Evolutionary conservation across 2,888 invertebrate species (phyloP), one percentile per base, ranked within the genome.

Genomic region (Podabrus alpinus): DNA sequence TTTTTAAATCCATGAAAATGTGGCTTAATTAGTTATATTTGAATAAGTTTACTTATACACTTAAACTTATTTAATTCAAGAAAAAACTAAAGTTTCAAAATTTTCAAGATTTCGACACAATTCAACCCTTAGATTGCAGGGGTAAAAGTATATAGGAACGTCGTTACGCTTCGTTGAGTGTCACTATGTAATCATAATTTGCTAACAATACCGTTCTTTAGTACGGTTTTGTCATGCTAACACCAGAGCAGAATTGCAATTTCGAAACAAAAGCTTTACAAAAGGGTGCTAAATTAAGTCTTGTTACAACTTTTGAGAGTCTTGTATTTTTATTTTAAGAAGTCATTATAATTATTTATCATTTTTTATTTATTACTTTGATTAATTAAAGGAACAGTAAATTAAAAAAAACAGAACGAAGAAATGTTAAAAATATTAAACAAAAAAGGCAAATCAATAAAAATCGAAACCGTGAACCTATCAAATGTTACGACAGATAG

Each of bases 141-240:
- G 74, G 69, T 16, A 60, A 66, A 61, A 73, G 62, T 70, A 45
- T n/a, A 45, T 45, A 15, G 67, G 10, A 66, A 24, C 67, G 69
- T 59, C 13, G 29, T 60, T 68, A 70, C 76, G 74, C 77, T 68
- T 72, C 66, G 69, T 21, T 73, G 74, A 67, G 45, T 69, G 59
- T 67, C 74, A 59, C 72, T 45, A 68, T 72, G 77, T 77, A 77
- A 79, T 79, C 79, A 79, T 68, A 72, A 76, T 74, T 73, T 74
- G 75, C 74, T 67, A 79, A 79, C 79, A 79, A 79, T 79, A 78
- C 78, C 70, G 75, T 77, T 79, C 79, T 79, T 79, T 79, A 79
- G 76, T 62, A 71, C 64, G 64, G 77, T 79, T 78, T 78, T 78
- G 79, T 79, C 72, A 79, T 79, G 79, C 73, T 79, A 78, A 78